Conservation (phyloP, 2,888 invertebrate genomes). For the Alcis repandata region DNA sequence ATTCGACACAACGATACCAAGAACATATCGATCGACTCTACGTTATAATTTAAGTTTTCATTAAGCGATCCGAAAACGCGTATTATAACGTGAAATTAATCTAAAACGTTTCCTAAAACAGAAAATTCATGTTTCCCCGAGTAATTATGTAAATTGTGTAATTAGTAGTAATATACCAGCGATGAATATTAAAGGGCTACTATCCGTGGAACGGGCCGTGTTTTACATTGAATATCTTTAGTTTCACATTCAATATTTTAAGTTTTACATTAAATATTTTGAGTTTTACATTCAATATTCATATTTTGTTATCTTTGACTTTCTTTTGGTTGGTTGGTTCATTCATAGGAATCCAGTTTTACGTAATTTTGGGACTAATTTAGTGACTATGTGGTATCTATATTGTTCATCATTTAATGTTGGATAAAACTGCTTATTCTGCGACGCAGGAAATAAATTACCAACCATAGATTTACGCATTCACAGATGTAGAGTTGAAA, state of each 20-base stretch:
- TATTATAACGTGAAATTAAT: conserved; percentile 21
- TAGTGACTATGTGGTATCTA: background rate
- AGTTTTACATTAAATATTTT: background rate
- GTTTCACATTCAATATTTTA: conserved; percentile 7
- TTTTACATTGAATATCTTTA: conserved; percentile 14
- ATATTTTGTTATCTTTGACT: too few species aligned
- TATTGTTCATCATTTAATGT: background rate
- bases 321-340: background rate
- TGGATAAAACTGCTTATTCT: background rate
- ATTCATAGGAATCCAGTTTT: background rate
- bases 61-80: conserved; percentile 3
- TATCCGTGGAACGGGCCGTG: conserved; percentile 8
- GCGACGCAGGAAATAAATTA: too few species aligned
- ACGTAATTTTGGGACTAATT: background rate
- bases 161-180: conserved; percentile 36
- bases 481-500: too few species aligned
- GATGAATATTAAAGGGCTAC: conserved; percentile 37
- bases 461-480: too few species aligned
- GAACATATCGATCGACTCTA: background rate
- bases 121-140: conserved; percentile 28
- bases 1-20: too few species aligned
- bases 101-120: conserved; percentile 19
- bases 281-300: too few species aligned
- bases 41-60: background rate
- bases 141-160: conserved; percentile 40